Evolutionary conservation across 2,797 vertebrate species (phyloP).

Genomic region (Mus caroli): DNA sequence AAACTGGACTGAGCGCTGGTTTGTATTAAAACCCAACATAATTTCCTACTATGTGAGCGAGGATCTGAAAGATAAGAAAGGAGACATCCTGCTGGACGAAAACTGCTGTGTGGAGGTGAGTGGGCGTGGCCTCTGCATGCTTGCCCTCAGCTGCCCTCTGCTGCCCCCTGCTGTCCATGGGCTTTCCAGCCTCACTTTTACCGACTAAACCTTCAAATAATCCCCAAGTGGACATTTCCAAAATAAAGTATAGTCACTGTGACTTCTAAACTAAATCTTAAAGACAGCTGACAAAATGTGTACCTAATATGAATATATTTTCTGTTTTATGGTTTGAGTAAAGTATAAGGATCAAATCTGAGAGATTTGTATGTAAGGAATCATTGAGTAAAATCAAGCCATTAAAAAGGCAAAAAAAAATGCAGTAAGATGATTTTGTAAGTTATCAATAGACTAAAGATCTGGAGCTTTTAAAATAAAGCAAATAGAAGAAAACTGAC

Average conservation of each 20-base stretch:
- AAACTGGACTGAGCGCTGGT: slow-evolving; percentile 99
- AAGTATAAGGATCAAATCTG: slow-evolving; percentile 34
- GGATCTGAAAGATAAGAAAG: slow-evolving; percentile 96
- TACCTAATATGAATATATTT: slow-evolving; percentile 59
- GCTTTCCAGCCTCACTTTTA: background rate
- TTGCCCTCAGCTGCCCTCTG: background rate
- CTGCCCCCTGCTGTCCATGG: slow-evolving; percentile 72
- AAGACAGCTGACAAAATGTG: background rate
- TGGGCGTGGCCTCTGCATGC: background rate
- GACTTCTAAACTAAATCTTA: slow-evolving; percentile 51
- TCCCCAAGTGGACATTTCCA: slow-evolving; percentile 6
- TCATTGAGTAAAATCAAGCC: slow-evolving; percentile 47
- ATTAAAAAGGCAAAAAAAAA: slow-evolving; percentile 30
- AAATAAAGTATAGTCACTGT: background rate
- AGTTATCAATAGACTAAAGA: slow-evolving; percentile 28
- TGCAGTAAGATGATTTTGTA: background rate
- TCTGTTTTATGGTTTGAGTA: background rate
- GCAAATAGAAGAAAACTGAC: slow-evolving; percentile 33
- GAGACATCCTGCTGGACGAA: slow-evolving; percentile 94
- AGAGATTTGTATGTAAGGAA: slow-evolving; percentile 54
- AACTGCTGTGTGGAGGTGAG: slow-evolving; percentile 95
- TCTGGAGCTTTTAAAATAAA: slow-evolving; percentile 15
- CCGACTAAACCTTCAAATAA: background rate
- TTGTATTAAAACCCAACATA: slow-evolving; percentile 93
- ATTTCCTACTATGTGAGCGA: slow-evolving; percentile 97